A percentile compares a stretch with the other conserved stretches of the same genome.
These are phyloP conservation scores for Mythimna albipuncta DNA, from an alignment of 2,888 invertebrate genomes.

Conservation along the genomic window DNA sequence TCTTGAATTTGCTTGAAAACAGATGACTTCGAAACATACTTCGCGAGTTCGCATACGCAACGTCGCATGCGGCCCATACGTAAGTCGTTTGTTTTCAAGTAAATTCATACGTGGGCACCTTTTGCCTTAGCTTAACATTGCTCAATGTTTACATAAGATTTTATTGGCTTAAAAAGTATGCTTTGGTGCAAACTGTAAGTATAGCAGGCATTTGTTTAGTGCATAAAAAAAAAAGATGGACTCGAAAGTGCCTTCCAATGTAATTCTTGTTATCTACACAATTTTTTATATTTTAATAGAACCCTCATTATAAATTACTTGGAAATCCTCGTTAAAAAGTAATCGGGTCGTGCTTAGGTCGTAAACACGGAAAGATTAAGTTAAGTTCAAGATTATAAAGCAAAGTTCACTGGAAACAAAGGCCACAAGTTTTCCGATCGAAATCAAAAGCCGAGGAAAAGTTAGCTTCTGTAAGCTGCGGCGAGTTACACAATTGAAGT, in stretches of 20 bases:
- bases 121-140: no score
- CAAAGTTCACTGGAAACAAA: conserved; percentile 60
- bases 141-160: no score
- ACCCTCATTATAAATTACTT: conserved; percentile 22
- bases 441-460: conserved; percentile 62
- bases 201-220: no score
- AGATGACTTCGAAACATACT: no score
- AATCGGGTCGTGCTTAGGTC: conserved; percentile 17
- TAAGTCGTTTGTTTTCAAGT: no score
- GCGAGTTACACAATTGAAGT: conserved; percentile 55
- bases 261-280: not conserved
- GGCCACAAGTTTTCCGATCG: conserved; percentile 63
- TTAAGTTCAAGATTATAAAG: conserved; percentile 40
- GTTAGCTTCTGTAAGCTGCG: conserved; percentile 58
- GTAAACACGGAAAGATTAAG: conserved; percentile 37
- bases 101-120: no score
- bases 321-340: conserved; percentile 26
- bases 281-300: not conserved
- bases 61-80: no score
- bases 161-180: no score
- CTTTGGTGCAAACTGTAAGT: no score
- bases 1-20: no score
- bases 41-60: no score
- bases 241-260: not conserved
- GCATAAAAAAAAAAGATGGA: not conserved